Evolutionary conservation across 2,888 invertebrate species (phyloP).

Genomic region (Drosophila tanythrix): DNA sequence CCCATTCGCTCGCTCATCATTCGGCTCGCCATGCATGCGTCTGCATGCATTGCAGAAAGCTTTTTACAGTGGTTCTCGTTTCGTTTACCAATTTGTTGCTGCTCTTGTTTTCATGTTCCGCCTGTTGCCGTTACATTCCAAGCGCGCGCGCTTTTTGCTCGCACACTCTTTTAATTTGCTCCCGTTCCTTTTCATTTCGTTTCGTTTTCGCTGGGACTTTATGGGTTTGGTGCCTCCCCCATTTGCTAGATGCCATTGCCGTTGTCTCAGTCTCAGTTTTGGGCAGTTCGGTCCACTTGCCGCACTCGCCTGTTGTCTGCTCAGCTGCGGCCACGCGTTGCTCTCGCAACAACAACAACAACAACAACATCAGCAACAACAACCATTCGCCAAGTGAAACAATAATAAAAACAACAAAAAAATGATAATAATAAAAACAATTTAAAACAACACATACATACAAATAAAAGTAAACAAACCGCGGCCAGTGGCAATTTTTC

Average conservation of each 20-base stretch:
- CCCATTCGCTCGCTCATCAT: neutral
- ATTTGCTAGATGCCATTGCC: constrained; percentile 39
- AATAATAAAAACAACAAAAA: constrained; percentile 37
- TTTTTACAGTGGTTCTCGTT: constrained; percentile 26
- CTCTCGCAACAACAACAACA: constrained; percentile 46
- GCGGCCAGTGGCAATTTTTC: constrained; percentile 33
- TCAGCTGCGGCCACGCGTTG: constrained; percentile 52
- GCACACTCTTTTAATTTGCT: constrained; percentile 11
- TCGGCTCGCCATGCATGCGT: too few relatives aligned
- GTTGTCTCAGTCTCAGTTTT: constrained; percentile 11
- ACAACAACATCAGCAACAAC: constrained; percentile 1
- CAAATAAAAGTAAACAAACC: constrained; percentile 37
- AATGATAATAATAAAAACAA: constrained; percentile 4
- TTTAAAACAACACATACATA: constrained; percentile 34
- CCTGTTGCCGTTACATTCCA: constrained; percentile 56
- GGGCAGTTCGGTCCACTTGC: constrained; percentile 54
- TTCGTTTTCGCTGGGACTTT: constrained; percentile 8
- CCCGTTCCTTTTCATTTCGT: constrained; percentile 19
- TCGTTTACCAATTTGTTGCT: constrained; percentile 65
- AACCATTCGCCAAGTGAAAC: constrained; percentile 43
- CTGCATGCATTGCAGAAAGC: constrained; percentile 23
- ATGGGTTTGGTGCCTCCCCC: constrained; percentile 15
- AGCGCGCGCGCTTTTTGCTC: constrained; percentile 39
- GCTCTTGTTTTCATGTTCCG: constrained; percentile 43
- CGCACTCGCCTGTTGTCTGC: constrained; percentile 56